Evolutionary conservation across 2,888 invertebrate species (phyloP).

Genomic region (Andrena praecox): DNA sequence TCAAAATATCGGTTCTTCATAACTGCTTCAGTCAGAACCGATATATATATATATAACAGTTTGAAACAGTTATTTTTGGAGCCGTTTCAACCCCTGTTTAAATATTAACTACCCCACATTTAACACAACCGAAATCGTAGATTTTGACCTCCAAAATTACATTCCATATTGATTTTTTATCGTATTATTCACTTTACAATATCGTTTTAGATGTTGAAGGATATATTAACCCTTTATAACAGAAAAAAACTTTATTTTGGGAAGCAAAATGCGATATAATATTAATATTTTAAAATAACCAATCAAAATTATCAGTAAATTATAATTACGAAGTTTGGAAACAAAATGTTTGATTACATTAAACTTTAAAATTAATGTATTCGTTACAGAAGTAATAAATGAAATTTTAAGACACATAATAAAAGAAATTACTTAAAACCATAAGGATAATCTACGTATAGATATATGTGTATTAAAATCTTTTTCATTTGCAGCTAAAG

Average conservation of each 20-base stretch:
- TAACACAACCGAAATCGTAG: too few relatives aligned
- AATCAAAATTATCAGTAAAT: background rate
- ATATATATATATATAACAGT: too few relatives aligned
- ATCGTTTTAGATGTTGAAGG: background rate
- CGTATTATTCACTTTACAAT: background rate
- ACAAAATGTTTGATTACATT: slow-evolving; percentile 12
- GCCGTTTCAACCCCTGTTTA: too few relatives aligned
- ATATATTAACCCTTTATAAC: slow-evolving; percentile 30
- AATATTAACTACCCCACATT: too few relatives aligned
- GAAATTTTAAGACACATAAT: too few relatives aligned
- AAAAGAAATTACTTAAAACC: background rate
- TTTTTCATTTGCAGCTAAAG: background rate
- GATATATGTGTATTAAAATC: background rate
- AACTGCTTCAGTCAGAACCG: too few relatives aligned
- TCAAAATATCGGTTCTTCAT: too few relatives aligned
- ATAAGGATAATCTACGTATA: background rate
- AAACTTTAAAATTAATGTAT: background rate
- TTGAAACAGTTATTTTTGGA: too few relatives aligned
- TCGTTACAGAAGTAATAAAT: background rate
- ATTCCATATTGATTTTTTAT: background rate
- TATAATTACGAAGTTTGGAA: background rate
- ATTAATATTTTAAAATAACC: background rate
- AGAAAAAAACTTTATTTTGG: background rate
- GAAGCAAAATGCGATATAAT: background rate
- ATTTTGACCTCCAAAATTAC: background rate